Percentiles rank a stretch among this genome's conserved stretches.
Evolutionary conservation across 92 coral and sea anemone species (phyloP).

Genomic region (Actinernus sp.): DNA sequence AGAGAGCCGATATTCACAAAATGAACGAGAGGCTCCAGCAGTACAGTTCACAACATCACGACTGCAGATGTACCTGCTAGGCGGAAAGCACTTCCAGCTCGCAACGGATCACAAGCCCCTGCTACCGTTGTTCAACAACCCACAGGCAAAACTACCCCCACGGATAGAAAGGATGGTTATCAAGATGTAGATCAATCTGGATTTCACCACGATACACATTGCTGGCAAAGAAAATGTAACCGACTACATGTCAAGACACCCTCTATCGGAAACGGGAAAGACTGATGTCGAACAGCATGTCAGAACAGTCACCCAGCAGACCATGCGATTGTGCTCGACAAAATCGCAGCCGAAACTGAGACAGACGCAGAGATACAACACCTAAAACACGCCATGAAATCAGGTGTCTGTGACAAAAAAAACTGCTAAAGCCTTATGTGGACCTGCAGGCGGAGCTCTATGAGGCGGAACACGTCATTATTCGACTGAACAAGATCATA

Average conservation of each 20-base stretch:
- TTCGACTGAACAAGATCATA: constrained; percentile 47
- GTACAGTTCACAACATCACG: constrained; percentile 65
- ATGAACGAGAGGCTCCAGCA: constrained; percentile 53
- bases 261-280: constrained; percentile 17
- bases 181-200: constrained; percentile 50
- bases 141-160: constrained; percentile 73
- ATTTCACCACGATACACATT: constrained; percentile 26
- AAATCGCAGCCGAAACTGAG: constrained; percentile 36
- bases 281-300: constrained; percentile 21
- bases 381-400: constrained; percentile 20
- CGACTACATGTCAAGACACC: constrained; percentile 39
- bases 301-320: constrained; percentile 45
- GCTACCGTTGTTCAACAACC: constrained; percentile 68
- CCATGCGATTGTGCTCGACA: constrained; percentile 64
- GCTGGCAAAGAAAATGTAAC: constrained; percentile 16
- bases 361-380: constrained; percentile 28
- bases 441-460: constrained; percentile 42
- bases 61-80: constrained; percentile 55
- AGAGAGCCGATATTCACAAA: constrained; percentile 54
- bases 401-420: constrained; percentile 43
- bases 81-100: constrained; percentile 66
- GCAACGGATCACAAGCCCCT: constrained; percentile 76
- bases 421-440: constrained; percentile 37
- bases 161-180: constrained; percentile 58
- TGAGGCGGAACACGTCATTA: constrained; percentile 34